A percentile compares a stretch with the other conserved stretches of the same genome.
Conservation (phyloP, 2,113 vertebrate genomes). For the Hemibagrus wyckioides region DNA sequence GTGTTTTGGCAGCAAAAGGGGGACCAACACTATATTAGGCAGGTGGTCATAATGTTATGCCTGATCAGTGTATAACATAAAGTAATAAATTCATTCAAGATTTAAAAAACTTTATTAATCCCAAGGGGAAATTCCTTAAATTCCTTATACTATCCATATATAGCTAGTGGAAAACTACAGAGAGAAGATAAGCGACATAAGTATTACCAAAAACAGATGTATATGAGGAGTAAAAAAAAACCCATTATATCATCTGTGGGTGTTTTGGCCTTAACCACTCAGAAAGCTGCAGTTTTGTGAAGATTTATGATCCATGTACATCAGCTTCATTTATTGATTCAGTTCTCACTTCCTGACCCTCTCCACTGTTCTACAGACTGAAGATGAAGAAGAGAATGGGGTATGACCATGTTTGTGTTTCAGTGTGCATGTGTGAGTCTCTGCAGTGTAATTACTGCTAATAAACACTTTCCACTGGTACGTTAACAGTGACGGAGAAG, state of each 20-base stretch:
- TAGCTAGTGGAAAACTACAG: not conserved
- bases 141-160: too few species aligned
- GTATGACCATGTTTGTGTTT: conserved; percentile 55
- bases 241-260: not conserved
- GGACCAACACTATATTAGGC: too few species aligned
- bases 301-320: not conserved
- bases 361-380: conserved; percentile 76
- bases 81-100: too few species aligned
- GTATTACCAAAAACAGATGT: not conserved
- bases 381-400: conserved; percentile 91
- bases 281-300: not conserved
- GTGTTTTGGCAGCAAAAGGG: too few species aligned
- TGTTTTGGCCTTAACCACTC: not conserved
- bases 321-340: not conserved
- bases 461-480: not conserved
- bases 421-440: conserved; percentile 52
- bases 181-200: not conserved
- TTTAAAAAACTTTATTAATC: too few species aligned
- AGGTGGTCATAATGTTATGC: too few species aligned
- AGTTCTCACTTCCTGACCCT: not conserved
- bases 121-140: too few species aligned
- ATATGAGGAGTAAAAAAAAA: not conserved
- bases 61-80: too few species aligned
- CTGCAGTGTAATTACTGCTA: not conserved
- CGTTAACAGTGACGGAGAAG: not conserved